Base-by-base conservation (phyloP, 30 jellyfish, hydroid and myxozoan species). In the Haliclystus octoradiatus region DNA sequence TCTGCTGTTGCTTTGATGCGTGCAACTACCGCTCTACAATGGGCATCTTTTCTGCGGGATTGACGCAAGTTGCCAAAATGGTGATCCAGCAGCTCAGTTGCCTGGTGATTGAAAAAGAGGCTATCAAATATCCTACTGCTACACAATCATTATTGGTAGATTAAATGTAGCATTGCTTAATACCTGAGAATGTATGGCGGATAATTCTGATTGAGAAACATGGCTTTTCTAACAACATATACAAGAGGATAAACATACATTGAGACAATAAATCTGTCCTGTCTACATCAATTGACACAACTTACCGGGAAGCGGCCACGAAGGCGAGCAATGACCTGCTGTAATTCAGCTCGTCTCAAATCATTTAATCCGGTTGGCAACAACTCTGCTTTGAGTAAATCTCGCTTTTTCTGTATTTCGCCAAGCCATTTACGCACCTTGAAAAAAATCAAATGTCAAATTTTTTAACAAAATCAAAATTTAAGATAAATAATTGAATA, bases 371-470 rank as follows among this genome's bases (percentile, higher is more conserved):
- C 95, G 51, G 77, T 49, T 1, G 95, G 95, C 28, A 63, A 24
- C 50, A 83, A 49, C 28, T 83, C 95, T 13, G 71, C 51, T 22
- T 50, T 52, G n/a, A 71, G 47, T 4, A 53, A 75, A 22, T 51
- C n/a, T 28, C 50, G 70, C 62, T 50, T 73, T 19, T 72, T 83
- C 74, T 91, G 69, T 31, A 72, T 51, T 26, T 53, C 34, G 49
- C 83, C 85, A 47, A 83, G 73, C 95, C 95, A 83, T 50, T 63
- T 83, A 22, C 95, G 78, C 15, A 83, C 80, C 95, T 82, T 7
- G 31, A 27, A 69, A 7, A 2, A 62, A 3, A 28, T n/a, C 31
- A 4, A 28, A 13, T 60, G 30, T 15, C 28, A 14, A 25, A 60
- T 15, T 15, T 27, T 26, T 62, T 13, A 5, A 0, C 62, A 62